phyloP scores from a whole-genome alignment of 2,888 invertebrate species.

The Pogonocherus hispidulus region DNA sequence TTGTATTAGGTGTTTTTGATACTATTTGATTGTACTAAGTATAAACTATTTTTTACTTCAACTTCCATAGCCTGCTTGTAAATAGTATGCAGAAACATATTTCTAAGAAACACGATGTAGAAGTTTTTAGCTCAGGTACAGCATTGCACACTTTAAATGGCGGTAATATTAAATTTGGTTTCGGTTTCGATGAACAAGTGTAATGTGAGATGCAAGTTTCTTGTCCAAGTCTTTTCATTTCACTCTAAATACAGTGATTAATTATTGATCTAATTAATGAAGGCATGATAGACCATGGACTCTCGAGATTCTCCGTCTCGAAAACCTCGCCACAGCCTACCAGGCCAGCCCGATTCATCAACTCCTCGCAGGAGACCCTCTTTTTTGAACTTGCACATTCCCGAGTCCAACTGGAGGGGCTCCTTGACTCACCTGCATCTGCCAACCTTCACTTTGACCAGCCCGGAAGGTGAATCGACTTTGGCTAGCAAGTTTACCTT shows the following conservation, averaged over 20 bases:
- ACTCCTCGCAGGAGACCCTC: constrained; percentile 70
- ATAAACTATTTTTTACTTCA: too few species aligned
- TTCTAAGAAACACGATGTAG: too few species aligned
- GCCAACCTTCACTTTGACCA: constrained; percentile 70
- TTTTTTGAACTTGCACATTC: constrained; percentile 75
- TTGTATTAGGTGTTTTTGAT: too few species aligned
- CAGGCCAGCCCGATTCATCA: constrained; percentile 58
- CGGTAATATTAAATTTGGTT: too few species aligned
- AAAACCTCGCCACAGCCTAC: constrained; percentile 50
- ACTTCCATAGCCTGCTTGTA: too few species aligned
- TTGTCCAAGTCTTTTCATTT: too few species aligned
- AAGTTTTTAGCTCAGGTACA: too few species aligned
- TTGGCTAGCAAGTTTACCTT: constrained; percentile 67
- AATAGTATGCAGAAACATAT: too few species aligned
- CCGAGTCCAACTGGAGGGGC: constrained; percentile 68
- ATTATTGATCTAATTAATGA: not conserved
- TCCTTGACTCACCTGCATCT: constrained; percentile 70
- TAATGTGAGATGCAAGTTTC: too few species aligned
- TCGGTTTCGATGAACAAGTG: not conserved
- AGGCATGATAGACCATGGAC: constrained; percentile 40
- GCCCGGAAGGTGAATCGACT: constrained; percentile 64
- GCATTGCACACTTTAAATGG: too few species aligned
- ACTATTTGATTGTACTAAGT: too few species aligned
- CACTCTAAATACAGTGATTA: not conserved
- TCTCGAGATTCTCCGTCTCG: constrained; percentile 23